Conservation (phyloP, 2,888 invertebrate species). For the Sturmia bella region DNA sequence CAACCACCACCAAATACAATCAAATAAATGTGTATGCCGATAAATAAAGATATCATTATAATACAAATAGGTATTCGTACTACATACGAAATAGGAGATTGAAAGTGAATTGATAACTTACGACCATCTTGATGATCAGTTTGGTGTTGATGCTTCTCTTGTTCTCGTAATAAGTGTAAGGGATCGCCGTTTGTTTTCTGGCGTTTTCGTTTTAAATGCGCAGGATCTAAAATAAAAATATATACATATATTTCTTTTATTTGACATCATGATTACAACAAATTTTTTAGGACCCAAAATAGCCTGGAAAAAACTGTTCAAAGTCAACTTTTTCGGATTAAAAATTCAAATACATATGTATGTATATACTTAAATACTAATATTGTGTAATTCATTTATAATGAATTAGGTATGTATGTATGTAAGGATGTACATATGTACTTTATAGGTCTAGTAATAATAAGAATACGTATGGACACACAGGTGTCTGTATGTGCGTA, state of each 20-base stretch:
- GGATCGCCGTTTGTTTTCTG: slow-evolving; percentile 81
- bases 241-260: slow-evolving; percentile 44
- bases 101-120: slow-evolving; percentile 75
- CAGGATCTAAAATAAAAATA: slow-evolving; percentile 84
- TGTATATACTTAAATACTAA: slow-evolving; percentile 15
- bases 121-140: slow-evolving; percentile 79
- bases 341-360: background rate
- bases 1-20: slow-evolving; percentile 38
- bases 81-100: slow-evolving; percentile 6
- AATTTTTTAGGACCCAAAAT: slow-evolving; percentile 3
- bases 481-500: background rate
- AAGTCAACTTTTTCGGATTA: background rate
- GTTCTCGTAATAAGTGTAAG: slow-evolving; percentile 81
- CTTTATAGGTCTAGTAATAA: background rate
- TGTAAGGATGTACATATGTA: background rate
- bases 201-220: slow-evolving; percentile 83
- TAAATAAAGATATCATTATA: background rate
- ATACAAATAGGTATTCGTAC: slow-evolving; percentile 35
- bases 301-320: background rate
- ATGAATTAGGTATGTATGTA: slow-evolving; percentile 13
- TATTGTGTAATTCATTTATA: slow-evolving; percentile 25
- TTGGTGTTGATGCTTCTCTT: slow-evolving; percentile 72
- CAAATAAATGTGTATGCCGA: background rate
- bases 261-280: slow-evolving; percentile 23
- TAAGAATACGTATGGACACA: background rate